A percentile compares a stretch with the other conserved stretches of the same genome.
Conservation (phyloP, 2,113 vertebrate species). For the Athene cunicularia region DNA sequence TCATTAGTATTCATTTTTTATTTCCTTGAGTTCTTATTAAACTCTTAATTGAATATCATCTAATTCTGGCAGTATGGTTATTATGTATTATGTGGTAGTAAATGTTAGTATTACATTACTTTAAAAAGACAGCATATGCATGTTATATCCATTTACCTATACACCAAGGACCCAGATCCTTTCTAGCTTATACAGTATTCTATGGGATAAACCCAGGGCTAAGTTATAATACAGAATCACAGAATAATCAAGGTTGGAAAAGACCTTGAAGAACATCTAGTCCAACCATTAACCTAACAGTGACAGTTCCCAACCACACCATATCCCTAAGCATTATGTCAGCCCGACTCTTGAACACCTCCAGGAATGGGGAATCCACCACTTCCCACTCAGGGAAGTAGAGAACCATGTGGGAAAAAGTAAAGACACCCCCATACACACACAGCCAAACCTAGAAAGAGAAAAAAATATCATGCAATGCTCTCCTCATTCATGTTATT, state of each 20-base stretch:
- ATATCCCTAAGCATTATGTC: no score
- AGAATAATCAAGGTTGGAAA: no score
- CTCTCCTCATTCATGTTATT: background rate
- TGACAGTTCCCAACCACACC: no score
- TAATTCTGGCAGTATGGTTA: background rate
- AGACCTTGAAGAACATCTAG: no score
- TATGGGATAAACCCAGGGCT: background rate
- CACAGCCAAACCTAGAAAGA: background rate
- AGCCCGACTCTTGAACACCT: no score
- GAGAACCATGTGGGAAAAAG: background rate
- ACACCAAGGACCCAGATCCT: background rate
- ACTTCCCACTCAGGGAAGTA: background rate
- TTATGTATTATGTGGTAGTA: background rate
- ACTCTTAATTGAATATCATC: background rate
- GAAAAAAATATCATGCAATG: accelerated
- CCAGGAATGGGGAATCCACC: no score
- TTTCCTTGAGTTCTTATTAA: background rate
- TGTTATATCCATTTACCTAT: background rate
- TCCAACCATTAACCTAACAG: no score
- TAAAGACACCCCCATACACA: background rate
- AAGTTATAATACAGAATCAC: background rate
- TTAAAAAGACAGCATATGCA: background rate
- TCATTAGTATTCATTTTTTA: background rate
- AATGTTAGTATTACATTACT: background rate
- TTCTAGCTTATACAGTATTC: background rate